Base-by-base conservation (phyloP, 1,140 invertebrate genomes). In the Aricia agestis region DNA sequence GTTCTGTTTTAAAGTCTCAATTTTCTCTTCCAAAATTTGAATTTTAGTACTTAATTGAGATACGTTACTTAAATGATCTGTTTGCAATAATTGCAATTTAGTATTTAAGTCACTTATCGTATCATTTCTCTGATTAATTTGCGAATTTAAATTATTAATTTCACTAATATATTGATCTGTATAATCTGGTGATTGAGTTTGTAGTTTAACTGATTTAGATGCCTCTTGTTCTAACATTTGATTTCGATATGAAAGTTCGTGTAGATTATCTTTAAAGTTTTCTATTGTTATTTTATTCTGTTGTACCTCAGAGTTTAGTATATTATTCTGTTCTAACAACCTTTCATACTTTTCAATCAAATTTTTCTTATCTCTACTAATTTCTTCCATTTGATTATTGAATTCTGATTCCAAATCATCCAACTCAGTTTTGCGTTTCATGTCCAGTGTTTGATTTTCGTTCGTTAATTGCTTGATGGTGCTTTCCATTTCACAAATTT, bases 321-420 rank as follows among this genome's bases (percentile, higher is more conserved):
- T 81, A n/a, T 81, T 78, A 42, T 93, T 78, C 77, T 93, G 92
- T 72, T 93, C 91, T 74, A 84, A 93, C 58, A 93, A 88, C 72
- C 92, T 91, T 77, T 93, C 93, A 78, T 93, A 90, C 67, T 93
- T 93, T 76, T 77, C 92, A 86, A 79, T 94, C 75, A 87, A 90
- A 71, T 75, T 75, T 86, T 87, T 95, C 87, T 84, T 91, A 81
- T 94, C 93, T 75, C 91, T 90, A 32, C 93, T 85, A 45, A 93
- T 78, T 52, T 92, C 92, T 78, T 94, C 91, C 69, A 94, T 91
- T 82, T 95, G 94, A n/a, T 84, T 87, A 74, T 93, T 94, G 70
- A 94, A 91, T 77, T 95, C 93, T 36, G 84, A 82, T 79, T 95
- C 94, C 61, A 94, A 81, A 75, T 93, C 93, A 74, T 95, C 94